Evolutionary conservation across 2,113 vertebrate genomes (phyloP).

Genomic region (Syngnathus typhle): DNA sequence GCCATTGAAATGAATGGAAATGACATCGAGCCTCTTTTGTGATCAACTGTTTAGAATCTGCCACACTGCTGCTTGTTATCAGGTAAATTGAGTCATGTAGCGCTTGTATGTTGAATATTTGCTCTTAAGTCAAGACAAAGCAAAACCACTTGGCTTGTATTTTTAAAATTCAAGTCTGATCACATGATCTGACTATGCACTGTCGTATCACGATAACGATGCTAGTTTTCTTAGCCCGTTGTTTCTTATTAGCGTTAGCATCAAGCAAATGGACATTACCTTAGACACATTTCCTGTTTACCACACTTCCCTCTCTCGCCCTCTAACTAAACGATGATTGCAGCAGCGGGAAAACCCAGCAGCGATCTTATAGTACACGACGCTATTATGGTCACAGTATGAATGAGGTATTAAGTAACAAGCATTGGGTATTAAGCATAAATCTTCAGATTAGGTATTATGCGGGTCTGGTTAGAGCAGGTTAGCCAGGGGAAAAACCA

Average conservation of each 20-base stretch:
- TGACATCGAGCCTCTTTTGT: neutral
- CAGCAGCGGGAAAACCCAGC: slow-evolving; percentile 37
- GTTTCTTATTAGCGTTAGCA: neutral
- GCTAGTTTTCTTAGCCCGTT: neutral
- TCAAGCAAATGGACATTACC: slow-evolving; percentile 44
- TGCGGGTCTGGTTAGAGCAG: slow-evolving; percentile 54
- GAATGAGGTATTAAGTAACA: slow-evolving; percentile 60
- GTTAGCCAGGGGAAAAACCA: slow-evolving; percentile 51
- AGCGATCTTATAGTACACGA: slow-evolving; percentile 35
- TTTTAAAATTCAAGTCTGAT: too few species aligned
- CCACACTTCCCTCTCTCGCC: slow-evolving; percentile 14
- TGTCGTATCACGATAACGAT: neutral
- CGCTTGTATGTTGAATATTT: neutral
- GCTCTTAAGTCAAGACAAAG: neutral
- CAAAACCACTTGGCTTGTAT: neutral
- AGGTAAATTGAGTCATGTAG: neutral
- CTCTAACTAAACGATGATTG: slow-evolving; percentile 43
- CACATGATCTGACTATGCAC: too few species aligned
- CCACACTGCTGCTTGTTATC: neutral
- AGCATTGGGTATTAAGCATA: slow-evolving; percentile 52
- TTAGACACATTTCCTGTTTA: slow-evolving; percentile 60
- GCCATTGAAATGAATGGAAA: too few species aligned
- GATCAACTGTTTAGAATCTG: neutral
- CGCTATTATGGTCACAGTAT: slow-evolving; percentile 52
- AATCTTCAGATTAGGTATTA: slow-evolving; percentile 63